Evolutionary conservation across 2,113 vertebrate species (phyloP).

Genomic region (Xenus cinereus): DNA sequence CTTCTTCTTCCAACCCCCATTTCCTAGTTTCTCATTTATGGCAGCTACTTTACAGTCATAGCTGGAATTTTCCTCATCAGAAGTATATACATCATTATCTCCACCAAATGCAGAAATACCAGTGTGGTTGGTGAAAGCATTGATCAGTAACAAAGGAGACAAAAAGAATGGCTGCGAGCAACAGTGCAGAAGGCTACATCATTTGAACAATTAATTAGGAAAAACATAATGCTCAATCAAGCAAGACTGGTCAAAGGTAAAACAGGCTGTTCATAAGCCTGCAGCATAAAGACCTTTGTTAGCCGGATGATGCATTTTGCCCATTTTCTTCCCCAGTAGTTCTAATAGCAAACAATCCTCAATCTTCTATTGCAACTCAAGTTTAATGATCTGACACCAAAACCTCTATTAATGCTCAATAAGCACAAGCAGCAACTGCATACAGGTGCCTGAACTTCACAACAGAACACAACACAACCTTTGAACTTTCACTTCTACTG

Average conservation of each 20-base stretch:
- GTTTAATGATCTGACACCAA: background rate
- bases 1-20: background rate
- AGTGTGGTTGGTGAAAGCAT: background rate
- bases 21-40: conserved; percentile 88
- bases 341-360: background rate
- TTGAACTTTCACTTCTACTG: background rate
- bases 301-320: background rate
- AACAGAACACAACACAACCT: background rate
- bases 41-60: conserved; percentile 83
- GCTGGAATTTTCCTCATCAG: conserved; percentile 82
- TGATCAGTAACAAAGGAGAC: background rate
- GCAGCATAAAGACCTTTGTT: background rate
- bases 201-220: background rate
- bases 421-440: background rate
- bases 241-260: background rate
- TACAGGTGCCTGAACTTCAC: background rate
- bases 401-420: background rate
- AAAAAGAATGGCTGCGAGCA: background rate
- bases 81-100: conserved; percentile 74
- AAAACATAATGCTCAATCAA: fast-evolving
- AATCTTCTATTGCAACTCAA: background rate
- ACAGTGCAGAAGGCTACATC: background rate
- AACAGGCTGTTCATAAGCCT: background rate
- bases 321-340: background rate
- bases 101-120: background rate